Percentiles rank a stretch among this genome's conserved stretches.
Conservation (phyloP, 2,888 invertebrate species). For the Drosophila nigricruria region DNA sequence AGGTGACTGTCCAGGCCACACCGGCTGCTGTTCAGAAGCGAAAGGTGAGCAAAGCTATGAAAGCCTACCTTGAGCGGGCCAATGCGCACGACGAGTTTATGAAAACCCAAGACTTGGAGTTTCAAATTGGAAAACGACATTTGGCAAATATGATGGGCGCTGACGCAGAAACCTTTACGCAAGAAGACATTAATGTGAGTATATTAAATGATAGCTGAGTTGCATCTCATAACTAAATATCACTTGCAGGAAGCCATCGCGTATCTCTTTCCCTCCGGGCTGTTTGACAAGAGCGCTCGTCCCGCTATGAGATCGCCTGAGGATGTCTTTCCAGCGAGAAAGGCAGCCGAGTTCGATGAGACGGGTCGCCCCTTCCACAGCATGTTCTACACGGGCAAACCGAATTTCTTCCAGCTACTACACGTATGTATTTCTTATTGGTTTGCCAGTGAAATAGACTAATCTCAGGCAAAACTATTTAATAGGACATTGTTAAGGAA, state of each 20-base stretch:
- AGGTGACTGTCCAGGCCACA: conserved; percentile 80
- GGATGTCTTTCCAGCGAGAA: conserved; percentile 92
- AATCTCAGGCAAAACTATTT: not conserved
- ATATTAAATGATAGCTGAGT: too few species aligned
- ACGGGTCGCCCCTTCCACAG: conserved; percentile 95
- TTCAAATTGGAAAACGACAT: conserved; percentile 96
- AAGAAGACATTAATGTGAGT: conserved; percentile 93
- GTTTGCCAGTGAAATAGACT: too few species aligned
- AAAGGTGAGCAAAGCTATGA: conserved; percentile 95
- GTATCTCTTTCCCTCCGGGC: conserved; percentile 98
- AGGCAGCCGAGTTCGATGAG: conserved; percentile 95
- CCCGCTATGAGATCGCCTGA: conserved; percentile 96
- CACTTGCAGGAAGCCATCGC: conserved; percentile 91
- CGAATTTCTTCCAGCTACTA: conserved; percentile 93
- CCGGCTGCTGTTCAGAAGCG: conserved; percentile 86
- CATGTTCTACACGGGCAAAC: conserved; percentile 95
- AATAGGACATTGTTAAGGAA: conserved; percentile 89
- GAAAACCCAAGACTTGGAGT: conserved; percentile 91
- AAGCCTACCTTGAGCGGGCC: conserved; percentile 93
- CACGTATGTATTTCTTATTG: conserved; percentile 87
- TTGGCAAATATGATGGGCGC: conserved; percentile 99
- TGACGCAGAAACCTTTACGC: conserved; percentile 94
- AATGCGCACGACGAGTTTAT: conserved; percentile 93
- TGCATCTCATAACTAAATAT: not conserved
- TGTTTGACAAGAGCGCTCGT: conserved; percentile 93